These are phyloP conservation scores for Gallinago jamesoni DNA, from an alignment of 2,113 vertebrate genomes.

Conservation along the genomic window DNA sequence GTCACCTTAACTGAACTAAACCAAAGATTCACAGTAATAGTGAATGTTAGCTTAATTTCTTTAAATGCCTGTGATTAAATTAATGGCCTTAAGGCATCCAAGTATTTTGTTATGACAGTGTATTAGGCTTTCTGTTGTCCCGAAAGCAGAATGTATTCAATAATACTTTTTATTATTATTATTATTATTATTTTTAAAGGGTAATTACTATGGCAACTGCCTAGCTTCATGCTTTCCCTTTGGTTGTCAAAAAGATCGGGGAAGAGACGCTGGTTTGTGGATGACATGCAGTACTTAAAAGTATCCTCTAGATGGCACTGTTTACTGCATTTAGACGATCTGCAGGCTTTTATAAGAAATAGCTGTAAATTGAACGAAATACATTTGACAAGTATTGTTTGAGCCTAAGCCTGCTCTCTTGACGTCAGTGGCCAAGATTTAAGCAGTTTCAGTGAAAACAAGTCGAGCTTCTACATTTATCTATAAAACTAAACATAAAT, in stretches of 20 bases:
- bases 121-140: neutral
- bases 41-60: neutral
- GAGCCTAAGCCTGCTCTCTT: neutral
- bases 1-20: neutral
- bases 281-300: constrained; percentile 56
- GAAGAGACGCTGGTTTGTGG: neutral
- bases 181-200: neutral
- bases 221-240: neutral
- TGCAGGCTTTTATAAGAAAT: neutral
- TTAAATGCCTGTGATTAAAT: neutral
- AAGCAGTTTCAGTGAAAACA: neutral
- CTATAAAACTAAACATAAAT: neutral
- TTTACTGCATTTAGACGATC: constrained; percentile 81
- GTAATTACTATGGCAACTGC: neutral
- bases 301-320: constrained; percentile 90
- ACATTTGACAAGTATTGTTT: neutral
- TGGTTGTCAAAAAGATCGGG: neutral
- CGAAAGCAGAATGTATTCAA: neutral
- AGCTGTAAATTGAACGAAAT: neutral
- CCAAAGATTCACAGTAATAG: neutral
- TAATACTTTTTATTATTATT: neutral
- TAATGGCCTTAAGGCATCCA: neutral
- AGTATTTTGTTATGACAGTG: neutral
- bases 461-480: neutral
- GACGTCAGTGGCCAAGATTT: neutral